Evolutionary conservation across 2,797 vertebrate genomes (phyloP), one percentile per base, ranked within the genome.

Genomic region (Knipowitschia caucasica): DNA sequence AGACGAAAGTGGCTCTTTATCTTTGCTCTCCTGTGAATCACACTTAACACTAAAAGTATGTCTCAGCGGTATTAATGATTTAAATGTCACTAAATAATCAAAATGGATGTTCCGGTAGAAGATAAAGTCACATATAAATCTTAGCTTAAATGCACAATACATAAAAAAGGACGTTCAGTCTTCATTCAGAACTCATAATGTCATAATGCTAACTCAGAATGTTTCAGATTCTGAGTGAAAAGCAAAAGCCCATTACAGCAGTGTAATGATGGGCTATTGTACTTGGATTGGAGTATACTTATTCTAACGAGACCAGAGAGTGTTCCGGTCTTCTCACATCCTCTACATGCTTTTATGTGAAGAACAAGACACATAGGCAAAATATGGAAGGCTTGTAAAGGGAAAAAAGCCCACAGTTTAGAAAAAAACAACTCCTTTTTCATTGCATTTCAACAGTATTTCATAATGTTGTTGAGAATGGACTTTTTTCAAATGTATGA

Each of bases 1-100:
- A 47, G 53, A 56, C 47, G 60, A 47, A 66, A 77, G 68, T 56
- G 59, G 31, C 50, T 46, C 46, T 63, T 77, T 68, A 71, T 67
- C 42, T 38, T 34, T 17, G 30, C 50, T 21, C 56, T 34, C 5
- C 15, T 2, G 8, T 56, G 38, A 46, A 47, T 64, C 57, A 71
- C 64, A 27, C 15, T 27, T 31, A 50, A 14, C 39, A 25, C 36
- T 42, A 52, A 65, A 15, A 33, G 30, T 12, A 31, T 8, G 45
- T 47, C 45, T 31, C 45, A 20, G 27, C 14, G 15, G 27, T 15
- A 47, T 47, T 47, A 47, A 47, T 30, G 27, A 7, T 47, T 31
- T 30, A 31, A 30, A 44, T 44, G 24, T 7, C 15, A 11, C 17
- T 17, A 20, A 30, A 31, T 31, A 12, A 47, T 47, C 45, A 30